These are phyloP conservation scores for Ictalurus punctatus DNA, from an alignment of 2,113 vertebrate genomes.

Conservation along the genomic window DNA sequence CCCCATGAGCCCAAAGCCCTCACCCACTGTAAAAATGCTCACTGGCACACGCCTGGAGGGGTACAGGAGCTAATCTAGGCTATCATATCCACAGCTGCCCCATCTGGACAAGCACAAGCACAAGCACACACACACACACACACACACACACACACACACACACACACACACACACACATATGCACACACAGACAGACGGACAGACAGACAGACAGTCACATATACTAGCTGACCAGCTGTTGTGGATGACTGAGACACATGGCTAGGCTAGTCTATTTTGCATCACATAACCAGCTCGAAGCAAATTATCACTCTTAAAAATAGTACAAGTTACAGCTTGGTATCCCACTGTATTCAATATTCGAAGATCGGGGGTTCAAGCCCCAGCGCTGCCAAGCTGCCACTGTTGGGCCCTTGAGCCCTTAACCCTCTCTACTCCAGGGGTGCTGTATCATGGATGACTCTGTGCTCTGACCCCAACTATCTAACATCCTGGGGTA, in stretches of 20 bases:
- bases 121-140: slow-evolving; percentile 35
- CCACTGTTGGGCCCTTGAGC: no score
- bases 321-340: neutral
- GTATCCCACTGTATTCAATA: neutral
- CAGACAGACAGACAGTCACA: slow-evolving; percentile 25
- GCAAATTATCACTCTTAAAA: slow-evolving; percentile 9
- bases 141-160: slow-evolving; percentile 31
- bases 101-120: slow-evolving; percentile 63
- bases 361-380: no score
- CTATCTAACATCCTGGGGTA: no score
- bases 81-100: slow-evolving; percentile 69
- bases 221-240: slow-evolving; percentile 62
- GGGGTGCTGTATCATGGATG: no score
- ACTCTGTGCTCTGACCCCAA: no score
- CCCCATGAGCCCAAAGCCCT: slow-evolving; percentile 58
- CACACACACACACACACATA: slow-evolving; percentile 45
- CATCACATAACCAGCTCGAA: slow-evolving; percentile 50
- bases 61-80: slow-evolving; percentile 70
- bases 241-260: slow-evolving; percentile 67
- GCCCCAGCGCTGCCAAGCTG: no score
- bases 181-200: neutral
- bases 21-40: slow-evolving; percentile 59
- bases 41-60: slow-evolving; percentile 64
- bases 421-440: no score
- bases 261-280: slow-evolving; percentile 48